Base-by-base conservation (phyloP, 2,113 vertebrate genomes). In the Podarcis cretensis region DNA sequence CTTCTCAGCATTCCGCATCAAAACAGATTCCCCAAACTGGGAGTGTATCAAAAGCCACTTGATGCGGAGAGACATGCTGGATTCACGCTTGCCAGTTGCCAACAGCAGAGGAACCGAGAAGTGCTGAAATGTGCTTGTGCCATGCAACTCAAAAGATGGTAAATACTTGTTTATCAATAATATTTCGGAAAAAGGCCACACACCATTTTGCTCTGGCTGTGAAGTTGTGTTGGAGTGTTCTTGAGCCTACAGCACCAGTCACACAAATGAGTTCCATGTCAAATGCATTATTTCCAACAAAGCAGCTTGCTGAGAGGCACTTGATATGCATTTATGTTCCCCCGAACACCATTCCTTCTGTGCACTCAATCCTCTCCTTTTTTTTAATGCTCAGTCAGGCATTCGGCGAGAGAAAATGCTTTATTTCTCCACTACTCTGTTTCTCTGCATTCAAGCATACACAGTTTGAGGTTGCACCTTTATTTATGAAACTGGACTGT, bases 241-340 rank as follows among this genome's bases (percentile, higher is more conserved):
- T 76, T 84, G 87, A 69, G 71, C 6, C 3, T 0, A 1, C 27
- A 20, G 12, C 3, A 35, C 37, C n/a, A 5, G 1, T 90, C 89
- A 8, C 4, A 73, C 30, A 66, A 85, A 69, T 0, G 1, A 20
- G 1, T 25, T 35, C 68, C 43, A 23, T 81, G 69, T 57, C 88
- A 78, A 74, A 75, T 32, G 27, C 68, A 6, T 66, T 84, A 82
- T 57, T 81, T 84, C 4, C 25, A 10, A 59, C 32, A 59, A 86
- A 91, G 32, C 0, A 5, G 20, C 68, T 90, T 84, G 59, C n/a
- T 79, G 84, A 83, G 79, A 89, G 81, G 63, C 74, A 79, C 89
- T 21, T 80, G 43, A 59, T 81, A 57, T 18, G 54, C 87, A 69
- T 37, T 86, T 84, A 88, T 90, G 3, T 54, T 89, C 82, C 23